These are phyloP conservation scores for Ceratina calcarata DNA, from an alignment of 1,140 invertebrate genomes.

Conservation along the genomic window DNA sequence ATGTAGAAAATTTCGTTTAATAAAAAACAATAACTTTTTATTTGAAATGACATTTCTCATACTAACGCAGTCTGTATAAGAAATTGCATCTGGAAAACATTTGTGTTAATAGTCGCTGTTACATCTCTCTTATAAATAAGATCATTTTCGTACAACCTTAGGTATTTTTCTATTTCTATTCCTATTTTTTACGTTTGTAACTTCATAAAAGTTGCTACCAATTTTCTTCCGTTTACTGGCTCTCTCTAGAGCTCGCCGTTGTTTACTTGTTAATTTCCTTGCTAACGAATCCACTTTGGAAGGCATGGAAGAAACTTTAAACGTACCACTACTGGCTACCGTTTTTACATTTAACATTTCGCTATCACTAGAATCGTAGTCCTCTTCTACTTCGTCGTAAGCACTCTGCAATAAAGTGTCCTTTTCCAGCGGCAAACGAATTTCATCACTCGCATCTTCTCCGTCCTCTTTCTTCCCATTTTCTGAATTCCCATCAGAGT, in stretches of 20 bases:
- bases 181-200: conserved; percentile 95
- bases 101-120: too few relatives aligned
- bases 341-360: conserved; percentile 73
- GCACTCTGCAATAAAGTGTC: conserved; percentile 75
- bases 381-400: conserved; percentile 73
- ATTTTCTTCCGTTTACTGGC: conserved; percentile 91
- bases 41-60: too few relatives aligned
- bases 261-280: conserved; percentile 87
- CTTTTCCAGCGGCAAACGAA: conserved; percentile 67
- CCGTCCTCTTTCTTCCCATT: conserved; percentile 65
- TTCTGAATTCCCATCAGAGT: conserved; percentile 21
- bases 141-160: conserved; percentile 67
- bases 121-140: too few relatives aligned
- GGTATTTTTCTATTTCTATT: conserved; percentile 84
- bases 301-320: conserved; percentile 80
- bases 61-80: too few relatives aligned
- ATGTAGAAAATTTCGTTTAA: too few relatives aligned
- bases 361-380: conserved; percentile 77
- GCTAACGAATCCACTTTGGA: conserved; percentile 68
- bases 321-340: conserved; percentile 83
- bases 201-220: conserved; percentile 96
- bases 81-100: too few relatives aligned
- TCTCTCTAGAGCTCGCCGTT: conserved; percentile 88
- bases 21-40: too few relatives aligned
- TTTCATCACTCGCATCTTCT: conserved; percentile 35